Percentiles rank a stretch among this genome's conserved stretches.
Evolutionary conservation across 2,888 invertebrate genomes (phyloP).

Genomic region (Punctoribates punctum): DNA sequence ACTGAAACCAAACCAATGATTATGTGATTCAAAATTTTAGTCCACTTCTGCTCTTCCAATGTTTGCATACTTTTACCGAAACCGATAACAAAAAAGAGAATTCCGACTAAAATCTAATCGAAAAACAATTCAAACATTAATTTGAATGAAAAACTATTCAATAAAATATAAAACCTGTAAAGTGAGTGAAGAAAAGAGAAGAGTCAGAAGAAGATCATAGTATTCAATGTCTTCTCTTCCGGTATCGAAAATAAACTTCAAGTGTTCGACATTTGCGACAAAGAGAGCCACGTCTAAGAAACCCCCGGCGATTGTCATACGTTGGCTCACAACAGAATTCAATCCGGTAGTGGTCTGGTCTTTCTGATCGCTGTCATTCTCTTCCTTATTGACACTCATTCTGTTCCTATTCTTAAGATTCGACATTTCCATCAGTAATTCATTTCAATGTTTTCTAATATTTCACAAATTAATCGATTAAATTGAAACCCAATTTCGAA

Average conservation of each 20-base stretch:
- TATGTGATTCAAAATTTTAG: conserved; percentile 45
- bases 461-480: too few relatives aligned
- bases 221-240: conserved; percentile 44
- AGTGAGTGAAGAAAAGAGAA: conserved; percentile 45
- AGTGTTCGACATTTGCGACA: conserved; percentile 47
- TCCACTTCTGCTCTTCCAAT: conserved; percentile 38
- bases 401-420: not conserved
- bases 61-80: conserved; percentile 41
- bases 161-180: conserved; percentile 44
- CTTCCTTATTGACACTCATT: not conserved
- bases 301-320: conserved; percentile 48
- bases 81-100: conserved; percentile 47
- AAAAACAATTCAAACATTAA: conserved; percentile 14
- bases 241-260: conserved; percentile 47
- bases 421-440: not conserved
- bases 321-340: conserved; percentile 18
- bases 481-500: too few relatives aligned
- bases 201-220: conserved; percentile 44
- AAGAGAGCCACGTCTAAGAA: conserved; percentile 48
- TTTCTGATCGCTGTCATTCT: not conserved
- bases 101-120: conserved; percentile 45
- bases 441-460: too few relatives aligned
- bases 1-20: conserved; percentile 47
- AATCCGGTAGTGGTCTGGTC: not conserved
- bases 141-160: not conserved